phyloP scores from a whole-genome alignment of 2,113 vertebrate species.

The Campylorhamphus procurvoides region DNA sequence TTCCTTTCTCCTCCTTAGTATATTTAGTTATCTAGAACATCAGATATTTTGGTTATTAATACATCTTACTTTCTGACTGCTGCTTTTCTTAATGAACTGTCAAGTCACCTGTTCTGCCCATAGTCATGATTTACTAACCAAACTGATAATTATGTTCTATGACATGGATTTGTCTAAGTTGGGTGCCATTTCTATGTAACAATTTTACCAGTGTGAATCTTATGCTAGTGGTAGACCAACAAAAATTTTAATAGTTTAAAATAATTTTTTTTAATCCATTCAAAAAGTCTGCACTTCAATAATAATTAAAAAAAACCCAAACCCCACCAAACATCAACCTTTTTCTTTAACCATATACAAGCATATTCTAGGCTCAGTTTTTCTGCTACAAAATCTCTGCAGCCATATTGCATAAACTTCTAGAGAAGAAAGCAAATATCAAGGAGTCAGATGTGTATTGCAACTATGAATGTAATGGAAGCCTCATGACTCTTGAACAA shows the following conservation, averaged over 20 bases:
- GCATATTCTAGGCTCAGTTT: not conserved
- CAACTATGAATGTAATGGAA: not conserved
- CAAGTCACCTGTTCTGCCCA: conserved; percentile 31
- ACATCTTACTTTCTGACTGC: not conserved
- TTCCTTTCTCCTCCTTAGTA: not conserved
- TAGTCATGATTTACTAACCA: conserved; percentile 23
- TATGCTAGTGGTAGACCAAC: not conserved
- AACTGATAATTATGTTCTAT: conserved; percentile 15
- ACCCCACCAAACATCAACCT: not conserved
- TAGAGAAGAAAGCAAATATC: not conserved
- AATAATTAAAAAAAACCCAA: no score
- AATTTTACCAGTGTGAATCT: not conserved
- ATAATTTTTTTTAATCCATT: not conserved
- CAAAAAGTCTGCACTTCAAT: not conserved
- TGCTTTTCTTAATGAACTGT: conserved; percentile 29
- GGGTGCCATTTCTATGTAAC: not conserved
- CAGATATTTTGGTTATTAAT: not conserved
- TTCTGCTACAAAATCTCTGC: not conserved
- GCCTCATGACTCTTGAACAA: not conserved
- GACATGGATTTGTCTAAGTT: conserved; percentile 7
- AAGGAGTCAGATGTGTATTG: not conserved
- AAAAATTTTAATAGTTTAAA: not conserved
- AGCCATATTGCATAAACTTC: not conserved
- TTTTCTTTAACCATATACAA: not conserved
- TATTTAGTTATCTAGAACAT: not conserved